Base-by-base conservation (phyloP, 53 echinoderm and acorn worm genomes). In the Paracentrotus lividus region DNA sequence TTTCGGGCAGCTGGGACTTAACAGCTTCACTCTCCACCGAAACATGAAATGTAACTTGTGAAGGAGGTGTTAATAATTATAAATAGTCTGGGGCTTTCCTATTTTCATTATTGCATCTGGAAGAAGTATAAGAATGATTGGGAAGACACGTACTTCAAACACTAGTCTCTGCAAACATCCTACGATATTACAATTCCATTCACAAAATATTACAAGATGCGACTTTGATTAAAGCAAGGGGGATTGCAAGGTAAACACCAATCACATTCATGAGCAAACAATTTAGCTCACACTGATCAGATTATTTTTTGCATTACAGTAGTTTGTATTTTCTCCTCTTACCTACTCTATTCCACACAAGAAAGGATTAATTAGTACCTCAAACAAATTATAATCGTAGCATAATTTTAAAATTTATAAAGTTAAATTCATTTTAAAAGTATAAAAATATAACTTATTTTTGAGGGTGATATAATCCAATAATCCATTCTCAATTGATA, bases 81-180 rank as follows among this genome's bases (percentile, higher is more conserved):
- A 81, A 45, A 45, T 72, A 72, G 36, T 72, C 40, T 40, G 18
- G 40, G 72, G 38, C 40, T 36, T 72, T 40, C n/a, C 47, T 81
- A 45, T 26, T n/a, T 45, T 3, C 18, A 81, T 81, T 26, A 26
- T 24, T n/a, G n/a, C n/a, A n/a, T n/a, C n/a, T n/a, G 47, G 1
- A 24, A 47, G 81, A 1, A 45, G 20, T 4, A 34, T 16, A 36
- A 75, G 18, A n/a, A 26, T 76, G 47, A 47, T 81, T 24, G 12
- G 0, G 26, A 47, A 9, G 81, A 47, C 81, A 81, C 81, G 27
- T 45, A 45, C 81, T 26, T 49, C 81, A 81, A 81, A 81, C 47
- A 47, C n/a, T 47, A n/a, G 47, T 45, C 81, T 36, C 38, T 40
- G 42, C 76, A 76, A 76, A 76, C 76, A 76, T 76, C 76, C 20